phyloP scores from a whole-genome alignment of 2,797 vertebrate species.

The Hapalemur alaotrensis region DNA sequence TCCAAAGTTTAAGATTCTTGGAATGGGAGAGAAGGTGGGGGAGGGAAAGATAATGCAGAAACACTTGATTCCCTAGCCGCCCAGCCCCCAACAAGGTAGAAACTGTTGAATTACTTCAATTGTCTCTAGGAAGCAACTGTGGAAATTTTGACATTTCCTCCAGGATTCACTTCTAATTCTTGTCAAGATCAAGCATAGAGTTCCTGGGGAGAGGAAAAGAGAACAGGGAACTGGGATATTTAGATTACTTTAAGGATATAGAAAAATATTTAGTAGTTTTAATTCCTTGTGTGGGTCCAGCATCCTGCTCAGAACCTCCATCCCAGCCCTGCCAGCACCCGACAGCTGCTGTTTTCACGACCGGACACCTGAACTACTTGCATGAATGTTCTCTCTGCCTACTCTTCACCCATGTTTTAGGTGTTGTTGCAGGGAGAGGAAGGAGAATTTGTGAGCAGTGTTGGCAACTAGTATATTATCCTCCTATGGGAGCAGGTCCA shows the following conservation, averaged over 20 bases:
- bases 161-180: neutral
- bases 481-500: neutral
- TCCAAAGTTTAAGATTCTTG: conserved; percentile 50
- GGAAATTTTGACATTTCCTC: neutral
- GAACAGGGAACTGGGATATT: neutral
- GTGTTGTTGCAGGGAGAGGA: neutral
- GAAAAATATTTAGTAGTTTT: neutral
- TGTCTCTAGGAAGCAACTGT: neutral
- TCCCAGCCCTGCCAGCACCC: neutral
- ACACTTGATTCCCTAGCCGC: neutral
- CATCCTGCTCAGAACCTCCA: neutral
- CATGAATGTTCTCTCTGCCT: neutral
- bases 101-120: neutral
- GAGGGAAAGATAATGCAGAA: neutral
- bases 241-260: neutral
- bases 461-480: neutral
- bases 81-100: neutral
- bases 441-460: neutral
- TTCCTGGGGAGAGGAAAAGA: neutral
- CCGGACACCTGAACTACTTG: neutral
- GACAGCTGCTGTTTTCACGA: neutral
- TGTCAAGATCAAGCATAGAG: neutral
- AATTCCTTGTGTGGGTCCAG: neutral
- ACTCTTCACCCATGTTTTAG: neutral
- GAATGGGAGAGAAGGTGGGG: neutral